Conservation (phyloP, 2,888 invertebrate genomes). For the Idaea biselata region DNA sequence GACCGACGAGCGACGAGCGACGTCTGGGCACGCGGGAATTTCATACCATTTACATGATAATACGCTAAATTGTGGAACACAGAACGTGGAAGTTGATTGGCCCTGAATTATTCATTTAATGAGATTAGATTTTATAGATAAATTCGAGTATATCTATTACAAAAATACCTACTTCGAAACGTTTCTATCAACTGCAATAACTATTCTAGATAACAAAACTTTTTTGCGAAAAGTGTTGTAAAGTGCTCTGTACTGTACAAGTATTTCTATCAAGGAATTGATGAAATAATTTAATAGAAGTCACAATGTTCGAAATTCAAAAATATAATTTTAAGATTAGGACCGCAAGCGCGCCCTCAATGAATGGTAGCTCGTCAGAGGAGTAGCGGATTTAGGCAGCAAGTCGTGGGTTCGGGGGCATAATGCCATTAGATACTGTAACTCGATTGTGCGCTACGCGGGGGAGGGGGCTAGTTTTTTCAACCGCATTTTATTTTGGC, state of each 20-base stretch:
- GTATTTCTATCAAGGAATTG: no score
- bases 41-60: no score
- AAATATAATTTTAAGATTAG: background rate
- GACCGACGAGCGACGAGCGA: background rate
- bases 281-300: background rate
- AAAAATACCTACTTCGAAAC: background rate
- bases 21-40: background rate
- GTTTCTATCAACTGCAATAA: background rate
- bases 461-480: conserved; percentile 26
- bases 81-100: background rate
- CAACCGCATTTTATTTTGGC: conserved; percentile 25
- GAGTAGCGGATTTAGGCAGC: conserved; percentile 44
- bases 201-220: no score
- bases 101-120: background rate
- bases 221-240: no score
- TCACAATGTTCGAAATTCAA: background rate
- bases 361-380: conserved; percentile 67
- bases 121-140: background rate
- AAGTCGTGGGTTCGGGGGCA: conserved; percentile 24
- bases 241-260: no score
- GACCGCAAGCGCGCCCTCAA: conserved; percentile 25
- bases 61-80: background rate
- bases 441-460: conserved; percentile 46
- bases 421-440: conserved; percentile 56
- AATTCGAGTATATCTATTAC: background rate